phyloP scores from a whole-genome alignment of 2,797 vertebrate genomes.

The Neopelma chrysocephalum region DNA sequence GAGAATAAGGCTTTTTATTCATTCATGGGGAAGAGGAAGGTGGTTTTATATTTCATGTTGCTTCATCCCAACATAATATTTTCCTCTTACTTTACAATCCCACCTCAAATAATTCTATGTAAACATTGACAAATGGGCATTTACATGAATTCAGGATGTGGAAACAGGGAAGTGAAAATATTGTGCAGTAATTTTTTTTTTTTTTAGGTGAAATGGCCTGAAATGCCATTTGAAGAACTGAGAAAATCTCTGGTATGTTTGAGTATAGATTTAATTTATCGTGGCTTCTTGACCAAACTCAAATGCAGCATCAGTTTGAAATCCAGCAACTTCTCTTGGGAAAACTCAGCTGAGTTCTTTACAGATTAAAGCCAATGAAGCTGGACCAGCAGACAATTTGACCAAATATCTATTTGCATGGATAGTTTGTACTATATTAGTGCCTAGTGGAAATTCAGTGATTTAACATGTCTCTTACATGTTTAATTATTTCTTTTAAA shows the following conservation, averaged over 20 bases:
- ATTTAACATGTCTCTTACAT: not conserved
- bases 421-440: not conserved
- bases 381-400: constrained; percentile 16
- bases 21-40: not conserved
- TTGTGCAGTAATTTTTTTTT: not conserved
- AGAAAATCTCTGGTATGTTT: not conserved
- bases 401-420: constrained; percentile 24
- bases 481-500: not conserved
- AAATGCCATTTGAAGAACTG: not conserved
- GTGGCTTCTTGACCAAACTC: not conserved
- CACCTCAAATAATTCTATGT: not conserved
- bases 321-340: not conserved
- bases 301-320: not conserved
- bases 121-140: not conserved
- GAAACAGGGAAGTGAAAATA: not conserved
- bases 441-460: not conserved
- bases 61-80: not conserved
- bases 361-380: constrained; percentile 33
- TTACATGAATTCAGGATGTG: not conserved
- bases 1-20: not conserved
- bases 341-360: constrained; percentile 9
- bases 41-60: not conserved
- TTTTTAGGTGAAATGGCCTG: not conserved
- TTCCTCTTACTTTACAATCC: not conserved
- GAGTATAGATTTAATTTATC: not conserved